Evolutionary conservation across 2,888 invertebrate species (phyloP).

Genomic region (Bursaphelenchus okinawaensis): DNA sequence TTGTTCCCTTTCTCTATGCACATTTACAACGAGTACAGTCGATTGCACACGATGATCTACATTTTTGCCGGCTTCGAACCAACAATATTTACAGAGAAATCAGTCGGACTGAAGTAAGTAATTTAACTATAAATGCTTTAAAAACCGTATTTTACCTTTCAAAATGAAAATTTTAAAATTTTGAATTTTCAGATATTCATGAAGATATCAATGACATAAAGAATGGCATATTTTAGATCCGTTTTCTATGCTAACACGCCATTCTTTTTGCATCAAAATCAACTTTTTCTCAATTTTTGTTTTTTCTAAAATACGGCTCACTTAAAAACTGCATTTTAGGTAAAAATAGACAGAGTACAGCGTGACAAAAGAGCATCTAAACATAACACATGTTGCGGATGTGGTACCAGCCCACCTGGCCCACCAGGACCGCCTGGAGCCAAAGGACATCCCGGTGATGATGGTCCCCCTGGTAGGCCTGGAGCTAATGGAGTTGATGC

Average conservation of each 20-base stretch:
- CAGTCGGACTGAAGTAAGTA: background rate
- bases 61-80: background rate
- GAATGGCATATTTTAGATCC: background rate
- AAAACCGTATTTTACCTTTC: too few relatives aligned
- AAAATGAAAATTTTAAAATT: too few relatives aligned
- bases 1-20: background rate
- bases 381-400: background rate
- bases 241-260: too few relatives aligned
- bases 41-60: background rate
- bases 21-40: background rate
- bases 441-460: background rate
- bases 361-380: background rate
- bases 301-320: too few relatives aligned
- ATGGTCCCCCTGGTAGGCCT: background rate
- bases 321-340: too few relatives aligned
- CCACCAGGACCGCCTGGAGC: background rate
- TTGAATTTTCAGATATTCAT: background rate
- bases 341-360: background rate
- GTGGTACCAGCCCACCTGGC: background rate
- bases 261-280: too few relatives aligned
- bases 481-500: background rate
- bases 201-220: background rate
- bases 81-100: background rate
- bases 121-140: background rate
- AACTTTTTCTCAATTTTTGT: too few relatives aligned